Conservation (phyloP, 2,113 vertebrate genomes). For the Corythaixoides concolor region DNA sequence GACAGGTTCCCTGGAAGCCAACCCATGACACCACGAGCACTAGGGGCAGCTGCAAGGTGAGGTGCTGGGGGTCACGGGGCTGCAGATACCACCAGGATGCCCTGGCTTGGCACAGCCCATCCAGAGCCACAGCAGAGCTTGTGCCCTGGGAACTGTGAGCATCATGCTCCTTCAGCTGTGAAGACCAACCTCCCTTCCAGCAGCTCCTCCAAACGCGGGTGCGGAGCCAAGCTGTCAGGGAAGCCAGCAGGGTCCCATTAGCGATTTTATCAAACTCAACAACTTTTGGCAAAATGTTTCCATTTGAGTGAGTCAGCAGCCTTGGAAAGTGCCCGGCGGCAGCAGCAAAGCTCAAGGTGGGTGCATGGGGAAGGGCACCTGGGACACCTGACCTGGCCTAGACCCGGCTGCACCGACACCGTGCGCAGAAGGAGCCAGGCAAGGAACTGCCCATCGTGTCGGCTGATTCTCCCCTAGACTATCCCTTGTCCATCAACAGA, state of each 20-base stretch:
- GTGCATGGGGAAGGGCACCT: accelerated
- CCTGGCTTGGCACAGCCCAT: neutral
- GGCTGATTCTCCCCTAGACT: neutral
- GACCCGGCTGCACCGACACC: accelerated
- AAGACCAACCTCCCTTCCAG: neutral
- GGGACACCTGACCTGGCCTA: neutral
- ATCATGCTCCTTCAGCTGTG: neutral
- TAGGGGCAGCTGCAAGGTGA: neutral
- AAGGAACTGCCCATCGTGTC: accelerated
- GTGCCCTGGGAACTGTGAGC: neutral
- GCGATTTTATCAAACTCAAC: neutral
- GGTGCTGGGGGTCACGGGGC: neutral
- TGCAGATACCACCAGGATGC: neutral
- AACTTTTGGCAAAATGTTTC: neutral
- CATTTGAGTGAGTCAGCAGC: neutral
- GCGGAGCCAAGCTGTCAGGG: neutral
- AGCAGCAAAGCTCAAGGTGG: neutral
- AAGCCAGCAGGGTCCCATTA: neutral
- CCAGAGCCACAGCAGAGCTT: neutral
- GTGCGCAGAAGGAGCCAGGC: neutral
- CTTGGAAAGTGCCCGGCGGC: accelerated
- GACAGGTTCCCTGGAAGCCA: neutral
- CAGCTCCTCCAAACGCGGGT: neutral
- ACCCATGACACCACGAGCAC: neutral
- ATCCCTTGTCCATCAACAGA: neutral